Conservation (phyloP, 2,888 invertebrate species). For the Therioaphis trifolii region DNA sequence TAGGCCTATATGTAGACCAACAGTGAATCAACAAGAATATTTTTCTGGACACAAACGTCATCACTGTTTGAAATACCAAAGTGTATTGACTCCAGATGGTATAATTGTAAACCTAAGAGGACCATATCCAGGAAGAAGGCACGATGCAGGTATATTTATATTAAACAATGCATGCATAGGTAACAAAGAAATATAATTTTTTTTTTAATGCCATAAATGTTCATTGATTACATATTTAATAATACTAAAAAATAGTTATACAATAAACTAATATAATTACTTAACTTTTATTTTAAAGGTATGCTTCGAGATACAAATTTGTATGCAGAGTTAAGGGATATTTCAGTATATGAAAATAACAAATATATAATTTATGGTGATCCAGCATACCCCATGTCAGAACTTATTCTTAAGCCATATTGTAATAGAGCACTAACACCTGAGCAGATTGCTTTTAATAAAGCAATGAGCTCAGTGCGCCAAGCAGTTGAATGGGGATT, state of each 20-base stretch:
- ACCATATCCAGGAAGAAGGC: slow-evolving; percentile 15
- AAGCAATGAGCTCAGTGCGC: background rate
- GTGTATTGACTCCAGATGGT: slow-evolving; percentile 17
- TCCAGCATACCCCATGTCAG: slow-evolving; percentile 13
- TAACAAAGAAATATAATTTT: too few relatives aligned
- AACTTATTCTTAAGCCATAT: slow-evolving; percentile 9
- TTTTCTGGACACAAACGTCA: slow-evolving; percentile 10
- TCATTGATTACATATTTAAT: too few relatives aligned
- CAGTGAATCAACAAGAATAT: too few relatives aligned
- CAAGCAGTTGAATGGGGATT: slow-evolving; percentile 26
- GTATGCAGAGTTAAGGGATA: background rate
- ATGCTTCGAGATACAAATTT: slow-evolving; percentile 21
- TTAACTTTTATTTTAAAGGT: background rate
- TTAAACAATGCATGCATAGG: too few relatives aligned
- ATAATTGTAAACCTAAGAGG: background rate
- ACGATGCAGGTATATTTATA: slow-evolving; percentile 9
- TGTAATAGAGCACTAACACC: too few relatives aligned
- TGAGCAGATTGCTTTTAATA: background rate
- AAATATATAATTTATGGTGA: slow-evolving; percentile 10
- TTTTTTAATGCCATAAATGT: too few relatives aligned
- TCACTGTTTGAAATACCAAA: slow-evolving; percentile 25
- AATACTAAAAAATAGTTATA: too few relatives aligned
- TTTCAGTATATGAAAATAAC: background rate
- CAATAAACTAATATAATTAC: too few relatives aligned
- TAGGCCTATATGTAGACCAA: too few relatives aligned